These are phyloP conservation scores for Sclerurus mexicanus DNA, from an alignment of 2,113 vertebrate genomes.

Conservation along the genomic window DNA sequence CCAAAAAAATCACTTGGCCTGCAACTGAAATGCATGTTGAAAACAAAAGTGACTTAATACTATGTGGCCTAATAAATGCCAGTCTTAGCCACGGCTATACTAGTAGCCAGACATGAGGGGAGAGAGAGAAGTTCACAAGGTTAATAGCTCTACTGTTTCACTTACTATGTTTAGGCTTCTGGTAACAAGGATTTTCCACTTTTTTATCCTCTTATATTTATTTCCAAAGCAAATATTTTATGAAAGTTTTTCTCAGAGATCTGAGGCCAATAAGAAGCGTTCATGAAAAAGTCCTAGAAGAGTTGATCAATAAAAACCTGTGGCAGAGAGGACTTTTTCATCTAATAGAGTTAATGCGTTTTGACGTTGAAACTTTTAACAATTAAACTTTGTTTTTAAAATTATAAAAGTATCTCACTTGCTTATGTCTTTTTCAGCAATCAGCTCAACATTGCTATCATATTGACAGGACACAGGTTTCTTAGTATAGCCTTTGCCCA, in stretches of 20 bases:
- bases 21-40: neutral
- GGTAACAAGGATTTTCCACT: neutral
- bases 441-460: neutral
- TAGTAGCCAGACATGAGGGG: neutral
- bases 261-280: neutral
- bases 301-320: neutral
- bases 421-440: neutral
- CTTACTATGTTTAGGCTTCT: neutral
- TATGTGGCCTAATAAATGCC: neutral
- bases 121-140: neutral
- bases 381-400: conserved; percentile 53
- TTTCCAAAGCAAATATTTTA: conserved; percentile 82
- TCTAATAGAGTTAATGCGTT: neutral
- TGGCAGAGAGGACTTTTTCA: neutral
- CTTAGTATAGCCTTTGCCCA: neutral
- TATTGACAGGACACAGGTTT: neutral
- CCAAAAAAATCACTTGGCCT: neutral
- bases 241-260: conserved; percentile 25
- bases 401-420: neutral
- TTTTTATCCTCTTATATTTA: conserved; percentile 70
- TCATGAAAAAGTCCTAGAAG: neutral
- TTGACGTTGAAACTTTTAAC: conserved; percentile 26
- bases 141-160: neutral
- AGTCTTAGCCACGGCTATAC: neutral
- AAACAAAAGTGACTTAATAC: neutral